Base-by-base conservation (phyloP, 2,888 invertebrate species). In the Cistogaster globosa region DNA sequence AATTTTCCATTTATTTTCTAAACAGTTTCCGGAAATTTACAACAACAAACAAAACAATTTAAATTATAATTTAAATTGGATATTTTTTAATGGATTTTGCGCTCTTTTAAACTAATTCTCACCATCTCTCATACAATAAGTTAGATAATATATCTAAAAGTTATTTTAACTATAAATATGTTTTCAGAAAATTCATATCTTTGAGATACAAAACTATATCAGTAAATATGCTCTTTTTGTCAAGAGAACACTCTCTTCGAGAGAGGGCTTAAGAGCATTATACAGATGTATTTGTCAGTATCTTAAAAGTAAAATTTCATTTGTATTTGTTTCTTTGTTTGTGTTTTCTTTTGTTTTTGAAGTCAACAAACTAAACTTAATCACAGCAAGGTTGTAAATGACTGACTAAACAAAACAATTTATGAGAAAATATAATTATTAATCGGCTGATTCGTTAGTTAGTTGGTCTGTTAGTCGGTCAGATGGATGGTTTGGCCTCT, bases 311-410 rank as follows among this genome's bases (percentile, higher is more conserved):
- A 5, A 7, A 5, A 7, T 5, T 32, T 5, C 6, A 22, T 68
- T 68, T 75, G 45, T 71, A 1, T 42, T 26, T 45, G 12, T 45
- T 36, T 53, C 2, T 65, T 57, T 67, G 42, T 68, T 48, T 20
- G 20, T 26, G 36, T 58, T 71, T 53, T 11, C 3, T 48, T 57
- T 57, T 26, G n/a, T 4, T 18, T 62, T 67, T 58, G 65, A 67
- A 77, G 84, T 84, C 84, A 81, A 81, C 79, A 84, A 84, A 84
- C 72, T 67, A 80, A 75, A 65, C 38, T 7, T 63, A 69, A 80
- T 65, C 48, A 26, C 58, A 36, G 48, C 22, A 45, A 77, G 53
- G 57, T 58, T 60, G 60, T 51, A 26, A 55, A 51, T 51, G 57
- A 58, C 57, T 72, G 65, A 79, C 65, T 74, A 63, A 82, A 57